Evolutionary conservation across 2,113 vertebrate species (phyloP), one percentile per base, ranked within the genome.

Genomic region (Phylloscopus trochilus): DNA sequence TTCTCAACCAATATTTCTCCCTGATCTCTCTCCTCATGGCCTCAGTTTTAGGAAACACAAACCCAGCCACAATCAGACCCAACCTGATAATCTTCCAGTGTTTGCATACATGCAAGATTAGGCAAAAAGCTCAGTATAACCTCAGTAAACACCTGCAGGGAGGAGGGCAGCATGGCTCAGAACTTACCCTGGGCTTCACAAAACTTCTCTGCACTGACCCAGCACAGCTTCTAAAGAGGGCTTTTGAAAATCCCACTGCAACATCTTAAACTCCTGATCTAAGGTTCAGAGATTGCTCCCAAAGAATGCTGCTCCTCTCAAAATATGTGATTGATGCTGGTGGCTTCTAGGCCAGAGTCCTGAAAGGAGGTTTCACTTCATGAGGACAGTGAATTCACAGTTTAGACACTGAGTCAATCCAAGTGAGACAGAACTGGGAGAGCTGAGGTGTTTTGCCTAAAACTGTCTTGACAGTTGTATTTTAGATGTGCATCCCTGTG

Each of bases 291-390:
- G 86, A 30, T 1, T 0, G 72, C 35, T 64, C 63, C 75, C 62
- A 47, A n/a, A 59, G 28, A 37, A 78, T 8, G 37, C 4, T 18
- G 23, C 7, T 21, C 18, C 76, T 37, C 68, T 76, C 64, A 21
- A 70, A 70, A 85, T 69, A 33, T 0, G 0, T 31, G 59, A 59
- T 2, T 24, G 27, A 18, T 77, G 47, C 43, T 70, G 24, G 26
- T 76, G 53, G n/a, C 64, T 87, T 76, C 46, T 14, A 68, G 44
- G 20, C 26, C 30, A n/a, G 68, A 68, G 58, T 30, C 43, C 39
- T 81, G 27, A 5, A 3, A 39, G 55, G 28, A 11, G 13, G 5
- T n/a, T 83, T 58, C 51, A 68, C 59, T 58, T 78, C 37, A 13
- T 19, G 51, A 83, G 37, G 43, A 28, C 24, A 59, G 7, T 7